Evolutionary conservation across 2,888 invertebrate genomes (phyloP), one percentile per base, ranked within the genome.

Genomic region (Patella depressa): DNA sequence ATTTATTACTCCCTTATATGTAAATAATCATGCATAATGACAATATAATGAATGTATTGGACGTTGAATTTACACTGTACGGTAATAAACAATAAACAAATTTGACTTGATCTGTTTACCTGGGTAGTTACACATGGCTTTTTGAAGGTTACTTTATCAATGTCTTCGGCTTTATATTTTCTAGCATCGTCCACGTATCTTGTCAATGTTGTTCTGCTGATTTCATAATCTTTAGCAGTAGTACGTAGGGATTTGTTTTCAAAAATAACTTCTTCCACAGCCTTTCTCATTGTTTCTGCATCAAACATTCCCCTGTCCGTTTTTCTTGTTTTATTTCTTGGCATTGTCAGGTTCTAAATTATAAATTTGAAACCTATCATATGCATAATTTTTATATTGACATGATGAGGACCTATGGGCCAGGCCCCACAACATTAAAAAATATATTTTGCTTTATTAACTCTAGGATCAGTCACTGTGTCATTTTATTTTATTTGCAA

Each of bases 251-350:
- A 53, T 53, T 53, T 71, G 29, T 71, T 71, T 17, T 71, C 15
- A 15, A 29, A 19, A 29, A 19, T 19, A 12, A 71, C 34, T 71
- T 71, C 5, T 29, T 29, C 71, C 11, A 71, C 71, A 34, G 29
- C 71, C 2, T 3, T 70, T 34, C n/a, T 70, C 71, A 9, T 70
- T 14, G 71, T 70, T 34, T 71, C 71, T 7, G 71, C 19, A 17
- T 4, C 9, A 45, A 71, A 71, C 11, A 71, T n/a, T 17, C 71
- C 71, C 14, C 19, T 29, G 17, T 3, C 71, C 3, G 71, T 71
- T 17, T 71, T 71, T 71, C 71, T 71, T 7, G 17, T 53, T 53
- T 71, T 71, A 34, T 71, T 71, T n/a, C 71, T 34, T 34, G 45
- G 45, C 45, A 71, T 71, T 34, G 5, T 71, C 0, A 34, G 34